Percentiles rank a stretch among this genome's conserved stretches.
Conservation (phyloP, 2,113 vertebrate genomes). For the Platysternon megacephalum region DNA sequence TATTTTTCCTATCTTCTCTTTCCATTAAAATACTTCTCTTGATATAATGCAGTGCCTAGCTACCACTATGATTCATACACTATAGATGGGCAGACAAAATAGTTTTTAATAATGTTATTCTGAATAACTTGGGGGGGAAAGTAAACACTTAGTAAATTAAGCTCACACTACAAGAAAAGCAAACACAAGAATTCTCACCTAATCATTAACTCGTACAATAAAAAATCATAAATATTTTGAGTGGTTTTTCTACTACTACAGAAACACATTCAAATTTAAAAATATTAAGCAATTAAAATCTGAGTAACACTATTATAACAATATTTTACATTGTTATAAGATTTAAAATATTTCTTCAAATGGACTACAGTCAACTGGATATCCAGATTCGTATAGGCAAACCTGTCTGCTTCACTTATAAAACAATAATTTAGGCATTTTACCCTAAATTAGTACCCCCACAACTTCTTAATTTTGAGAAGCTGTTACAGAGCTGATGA, state of each 20-base stretch:
- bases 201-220: background rate
- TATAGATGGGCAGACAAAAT: background rate
- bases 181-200: background rate
- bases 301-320: conserved; percentile 44
- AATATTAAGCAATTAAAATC: conserved; percentile 49
- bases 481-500: background rate
- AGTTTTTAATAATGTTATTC: background rate
- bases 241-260: conserved; percentile 25
- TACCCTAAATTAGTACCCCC: background rate
- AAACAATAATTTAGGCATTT: background rate
- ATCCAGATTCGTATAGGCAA: conserved; percentile 23
- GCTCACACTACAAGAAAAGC: background rate
- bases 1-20: background rate
- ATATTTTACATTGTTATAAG: conserved; percentile 55
- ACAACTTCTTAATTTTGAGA: background rate
- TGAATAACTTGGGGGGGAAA: background rate
- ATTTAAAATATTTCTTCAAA: conserved; percentile 19
- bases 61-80: background rate
- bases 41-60: background rate
- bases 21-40: background rate
- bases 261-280: conserved; percentile 53
- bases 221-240: conserved; percentile 21
- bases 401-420: background rate
- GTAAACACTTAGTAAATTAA: background rate
- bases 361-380: conserved; percentile 40